These are phyloP conservation scores for Scopus umbretta DNA, from an alignment of 2,113 vertebrate species.

Conservation along the genomic window DNA sequence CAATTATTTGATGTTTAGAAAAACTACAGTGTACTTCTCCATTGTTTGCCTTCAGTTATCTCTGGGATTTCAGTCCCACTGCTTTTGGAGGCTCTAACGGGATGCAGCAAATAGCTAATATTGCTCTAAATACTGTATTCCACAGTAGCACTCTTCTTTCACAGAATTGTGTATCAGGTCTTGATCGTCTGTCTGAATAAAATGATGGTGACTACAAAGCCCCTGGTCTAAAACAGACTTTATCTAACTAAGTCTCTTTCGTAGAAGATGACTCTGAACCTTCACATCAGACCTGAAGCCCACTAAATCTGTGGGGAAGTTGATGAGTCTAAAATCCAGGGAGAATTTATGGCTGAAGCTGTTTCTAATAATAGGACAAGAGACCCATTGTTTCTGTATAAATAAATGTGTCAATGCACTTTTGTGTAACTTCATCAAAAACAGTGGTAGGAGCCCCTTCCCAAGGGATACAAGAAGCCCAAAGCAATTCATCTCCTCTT, in stretches of 20 bases:
- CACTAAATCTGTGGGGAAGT: background rate
- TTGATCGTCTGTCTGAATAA: background rate
- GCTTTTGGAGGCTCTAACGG: background rate
- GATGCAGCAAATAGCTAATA: background rate
- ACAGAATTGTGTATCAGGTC: background rate
- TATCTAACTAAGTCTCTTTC: background rate
- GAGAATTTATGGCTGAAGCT: background rate
- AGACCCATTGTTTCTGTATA: background rate
- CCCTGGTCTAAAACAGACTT: background rate
- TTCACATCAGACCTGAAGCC: background rate
- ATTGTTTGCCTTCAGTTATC: conserved; percentile 64
- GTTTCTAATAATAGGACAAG: background rate
- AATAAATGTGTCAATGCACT: background rate
- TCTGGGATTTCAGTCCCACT: conserved; percentile 26
- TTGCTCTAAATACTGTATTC: background rate
- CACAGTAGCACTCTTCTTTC: background rate
- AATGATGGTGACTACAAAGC: background rate
- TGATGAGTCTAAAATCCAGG: background rate
- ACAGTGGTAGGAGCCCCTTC: background rate
- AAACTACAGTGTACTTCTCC: conserved; percentile 41
- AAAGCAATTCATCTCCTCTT: background rate
- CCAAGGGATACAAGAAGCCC: background rate
- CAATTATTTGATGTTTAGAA: conserved; percentile 73
- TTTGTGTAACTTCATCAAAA: background rate
- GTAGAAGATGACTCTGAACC: background rate